Evolutionary conservation across 2,797 vertebrate genomes (phyloP).

Genomic region (Lepidocolaptes lacrymiger): DNA sequence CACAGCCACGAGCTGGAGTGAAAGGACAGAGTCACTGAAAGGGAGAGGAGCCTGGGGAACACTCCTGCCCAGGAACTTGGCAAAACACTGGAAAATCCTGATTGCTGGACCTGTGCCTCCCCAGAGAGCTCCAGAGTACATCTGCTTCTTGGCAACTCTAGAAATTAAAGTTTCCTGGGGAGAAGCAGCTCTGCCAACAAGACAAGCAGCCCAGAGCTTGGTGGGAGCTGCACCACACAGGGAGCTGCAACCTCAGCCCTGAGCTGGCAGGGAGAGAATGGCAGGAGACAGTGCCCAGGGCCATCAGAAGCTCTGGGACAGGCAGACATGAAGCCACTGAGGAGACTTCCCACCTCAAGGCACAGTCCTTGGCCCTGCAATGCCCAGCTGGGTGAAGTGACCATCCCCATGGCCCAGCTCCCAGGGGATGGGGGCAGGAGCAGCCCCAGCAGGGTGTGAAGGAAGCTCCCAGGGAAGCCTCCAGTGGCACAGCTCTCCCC

Average conservation of each 20-base stretch:
- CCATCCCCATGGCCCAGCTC: not conserved
- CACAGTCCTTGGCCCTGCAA: not conserved
- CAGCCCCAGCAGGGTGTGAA: not conserved
- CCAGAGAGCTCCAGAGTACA: not conserved
- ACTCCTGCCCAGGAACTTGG: not conserved
- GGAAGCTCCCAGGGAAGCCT: not conserved
- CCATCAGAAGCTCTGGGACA: not conserved
- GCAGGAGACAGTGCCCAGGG: fast-evolving
- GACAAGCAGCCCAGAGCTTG: not conserved
- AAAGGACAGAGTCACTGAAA: not conserved
- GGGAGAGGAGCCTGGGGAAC: not conserved
- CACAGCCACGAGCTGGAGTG: not conserved
- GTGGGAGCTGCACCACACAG: not conserved
- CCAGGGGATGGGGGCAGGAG: not conserved
- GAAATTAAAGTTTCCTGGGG: not conserved
- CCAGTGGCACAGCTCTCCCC: not conserved
- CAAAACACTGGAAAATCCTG: not conserved
- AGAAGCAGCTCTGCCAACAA: not conserved
- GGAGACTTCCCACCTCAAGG: not conserved
- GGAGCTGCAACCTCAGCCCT: not conserved
- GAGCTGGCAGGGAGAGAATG: not conserved
- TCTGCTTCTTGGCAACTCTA: not conserved
- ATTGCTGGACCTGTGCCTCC: not conserved
- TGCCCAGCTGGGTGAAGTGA: not conserved
- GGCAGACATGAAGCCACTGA: not conserved